phyloP scores from a whole-genome alignment of 2,888 invertebrate species.

The Cataglyphis rosenhaueri region DNA sequence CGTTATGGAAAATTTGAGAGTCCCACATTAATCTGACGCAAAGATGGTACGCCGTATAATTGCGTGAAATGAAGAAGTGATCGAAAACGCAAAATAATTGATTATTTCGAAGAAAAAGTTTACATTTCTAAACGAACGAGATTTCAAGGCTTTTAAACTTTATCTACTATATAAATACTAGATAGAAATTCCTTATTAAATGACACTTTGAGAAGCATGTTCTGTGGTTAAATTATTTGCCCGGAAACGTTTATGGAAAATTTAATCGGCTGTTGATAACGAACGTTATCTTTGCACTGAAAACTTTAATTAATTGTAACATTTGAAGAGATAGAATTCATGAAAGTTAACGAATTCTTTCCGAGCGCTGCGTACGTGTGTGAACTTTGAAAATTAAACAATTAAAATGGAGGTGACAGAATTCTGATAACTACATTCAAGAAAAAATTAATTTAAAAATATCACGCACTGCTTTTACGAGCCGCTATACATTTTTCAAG shows the following conservation, averaged over 20 bases:
- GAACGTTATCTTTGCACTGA: background rate
- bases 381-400: background rate
- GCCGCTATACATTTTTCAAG: background rate
- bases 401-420: conserved; percentile 19
- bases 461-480: background rate
- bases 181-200: background rate
- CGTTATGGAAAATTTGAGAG: background rate
- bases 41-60: background rate
- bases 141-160: background rate
- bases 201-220: background rate
- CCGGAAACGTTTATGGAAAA: conserved; percentile 4
- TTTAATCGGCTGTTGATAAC: conserved; percentile 21
- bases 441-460: conserved; percentile 22
- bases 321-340: conserved; percentile 1
- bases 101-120: conserved; percentile 4
- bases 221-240: conserved; percentile 5
- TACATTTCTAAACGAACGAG: background rate
- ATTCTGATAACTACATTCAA: conserved; percentile 1
- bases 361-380: background rate
- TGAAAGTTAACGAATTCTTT: conserved; percentile 32
- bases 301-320: conserved; percentile 43
- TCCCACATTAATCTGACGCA: background rate
- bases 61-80: background rate
- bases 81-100: conserved; percentile 10
- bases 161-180: background rate